phyloP scores from a whole-genome alignment of 1,140 invertebrate genomes.

The Tribolium madens region DNA sequence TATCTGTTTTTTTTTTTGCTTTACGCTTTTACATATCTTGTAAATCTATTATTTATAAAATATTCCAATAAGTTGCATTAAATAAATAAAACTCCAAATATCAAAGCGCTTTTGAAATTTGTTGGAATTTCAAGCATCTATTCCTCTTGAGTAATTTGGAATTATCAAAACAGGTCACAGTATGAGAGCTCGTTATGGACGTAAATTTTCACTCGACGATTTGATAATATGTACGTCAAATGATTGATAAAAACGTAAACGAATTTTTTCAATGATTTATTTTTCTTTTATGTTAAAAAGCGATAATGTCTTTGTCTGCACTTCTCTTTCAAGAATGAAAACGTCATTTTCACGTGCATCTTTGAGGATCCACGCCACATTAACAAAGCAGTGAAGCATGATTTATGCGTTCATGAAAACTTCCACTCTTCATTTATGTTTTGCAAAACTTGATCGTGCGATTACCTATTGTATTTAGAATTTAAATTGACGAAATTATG shows the following conservation, averaged over 20 bases:
- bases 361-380: background rate
- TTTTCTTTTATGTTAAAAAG: too few species aligned
- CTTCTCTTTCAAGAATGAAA: background rate
- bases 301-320: background rate
- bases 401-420: constrained; percentile 10
- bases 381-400: constrained; percentile 9
- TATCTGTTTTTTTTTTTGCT: background rate
- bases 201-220: background rate
- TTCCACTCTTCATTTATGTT: constrained; percentile 3
- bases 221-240: background rate
- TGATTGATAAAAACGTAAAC: background rate
- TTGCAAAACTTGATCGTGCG: background rate
- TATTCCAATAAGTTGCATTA: background rate
- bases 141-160: constrained; percentile 16
- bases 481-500: too few species aligned
- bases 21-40: background rate
- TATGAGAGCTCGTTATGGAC: background rate
- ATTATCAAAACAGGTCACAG: constrained; percentile 5
- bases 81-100: background rate
- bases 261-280: background rate
- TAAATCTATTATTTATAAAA: background rate
- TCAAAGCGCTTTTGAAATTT: background rate
- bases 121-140: constrained; percentile 10
- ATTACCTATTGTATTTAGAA: too few species aligned
- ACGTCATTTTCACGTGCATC: constrained; percentile 1